Evolutionary conservation across 2,797 vertebrate genomes (phyloP), one percentile per base, ranked within the genome.

Genomic region (Sebastes elongatus): DNA sequence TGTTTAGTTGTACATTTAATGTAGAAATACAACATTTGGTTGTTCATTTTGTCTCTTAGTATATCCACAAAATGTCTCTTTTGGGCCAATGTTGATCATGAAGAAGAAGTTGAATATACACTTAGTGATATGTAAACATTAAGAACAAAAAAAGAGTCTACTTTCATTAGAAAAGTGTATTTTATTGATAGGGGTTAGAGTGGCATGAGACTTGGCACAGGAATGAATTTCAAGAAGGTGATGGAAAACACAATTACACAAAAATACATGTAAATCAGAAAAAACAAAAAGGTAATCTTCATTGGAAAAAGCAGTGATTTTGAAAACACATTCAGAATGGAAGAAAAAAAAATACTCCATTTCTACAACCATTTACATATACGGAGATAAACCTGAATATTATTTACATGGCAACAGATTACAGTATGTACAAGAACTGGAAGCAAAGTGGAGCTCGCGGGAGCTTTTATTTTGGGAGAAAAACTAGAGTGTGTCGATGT

Each of bases 301-400:
- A 93, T 89, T 86, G 74, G 86, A 84, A 86, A 42, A 94, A 86
- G 83, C 78, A 90, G 78, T 89, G 87, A 93, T 93, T 91, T 93
- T 91, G 72, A 49, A 73, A 81, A 92, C 69, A 89, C 76, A 86
- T 88, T 88, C 59, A 76, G 85, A 86, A 79, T 68, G 46, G 71
- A 23, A 22, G 32, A 22, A 27, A 56, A 72, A 74, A 82, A 57
- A 81, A 81, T 25, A 84, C 11, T 81, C 75, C 75, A 86, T 93
- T 94, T 93, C 93, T 94, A 94, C 87, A 94, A 91, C 90, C 90
- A 93, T 94, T 94, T 94, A 95, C 93, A 95, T 81, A 88, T 28
- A 89, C 35, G 80, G 78, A 88, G 88, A 89, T 88, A 92, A 91
- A 92, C 90, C 91, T 88, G 88, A 81, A 83, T 86, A 91, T 85